Evolutionary conservation across 35 echinoderm and acorn worm genomes (phyloP), one percentile per base, ranked within the genome.

Genomic region (Diadema setosum): DNA sequence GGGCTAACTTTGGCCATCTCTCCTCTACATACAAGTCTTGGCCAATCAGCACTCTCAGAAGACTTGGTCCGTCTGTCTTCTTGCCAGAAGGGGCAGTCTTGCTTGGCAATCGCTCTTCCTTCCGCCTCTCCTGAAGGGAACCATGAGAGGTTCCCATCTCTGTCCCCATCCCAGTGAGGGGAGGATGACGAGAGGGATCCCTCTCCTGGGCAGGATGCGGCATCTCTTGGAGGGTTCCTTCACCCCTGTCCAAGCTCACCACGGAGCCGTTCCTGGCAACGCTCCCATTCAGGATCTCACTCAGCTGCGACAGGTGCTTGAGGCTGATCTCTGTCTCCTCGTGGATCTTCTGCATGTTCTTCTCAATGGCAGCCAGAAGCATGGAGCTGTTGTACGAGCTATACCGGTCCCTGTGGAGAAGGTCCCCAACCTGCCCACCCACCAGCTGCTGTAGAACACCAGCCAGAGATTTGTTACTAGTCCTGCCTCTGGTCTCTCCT

Each of bases 301-400:
- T 95, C 5, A 95, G 89, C 23, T 95, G 89, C 4, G 89, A 43
- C 30, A 95, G 43, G 27, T 90, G 85, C 63, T 91, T 84, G 35
- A 95, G 61, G 61, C 93, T 95, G 5, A 91, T 86, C 64, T 95
- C 93, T 9, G 93, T 95, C 89, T 95, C 93, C 64, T 61, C 39
- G 11, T 89, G 74, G 12, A 95, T 95, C 48, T 84, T 91, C 85
- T 95, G 93, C 93, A 95, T 95, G 70, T 95, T 95, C 39, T 86
- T 60, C 61, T 95, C 93, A 21, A 95, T 91, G 61, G 93, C 93
- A 86, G 93, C 93, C 15, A 95, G 78, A 7, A 95, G 85, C 69
- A 85, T 84, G 24, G 89, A 87, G 40, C 89, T 92, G 81, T 91
- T 95, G 20, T 85, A 42, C 12, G 76, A 39, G 18, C 46, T 34